Evolutionary conservation across 2,888 invertebrate genomes (phyloP).

Genomic region (Archaeoteleia sp.): DNA sequence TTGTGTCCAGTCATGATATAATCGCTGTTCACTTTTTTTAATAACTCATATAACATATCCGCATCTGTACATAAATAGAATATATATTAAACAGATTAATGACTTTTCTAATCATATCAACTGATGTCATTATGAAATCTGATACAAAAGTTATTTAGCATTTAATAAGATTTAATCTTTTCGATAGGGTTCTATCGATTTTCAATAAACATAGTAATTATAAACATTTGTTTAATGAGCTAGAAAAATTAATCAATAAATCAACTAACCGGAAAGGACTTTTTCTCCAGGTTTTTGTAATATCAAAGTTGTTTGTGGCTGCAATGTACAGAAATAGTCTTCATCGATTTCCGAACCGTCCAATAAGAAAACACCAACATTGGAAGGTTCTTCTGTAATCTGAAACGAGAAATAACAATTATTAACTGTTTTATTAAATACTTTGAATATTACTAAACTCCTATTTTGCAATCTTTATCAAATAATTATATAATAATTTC

Average conservation of each 20-base stretch:
- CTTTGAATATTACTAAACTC: no score
- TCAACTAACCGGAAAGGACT: conserved; percentile 70
- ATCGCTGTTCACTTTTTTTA: conserved; percentile 81
- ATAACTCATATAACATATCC: conserved; percentile 83
- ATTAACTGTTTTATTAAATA: no score
- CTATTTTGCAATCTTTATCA: no score
- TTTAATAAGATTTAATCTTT: not conserved
- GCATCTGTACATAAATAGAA: conserved; percentile 78
- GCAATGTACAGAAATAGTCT: conserved; percentile 84
- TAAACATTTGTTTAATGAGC: conserved; percentile 1
- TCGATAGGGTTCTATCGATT: not conserved
- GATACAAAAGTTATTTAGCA: no score
- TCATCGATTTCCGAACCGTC: conserved; percentile 78
- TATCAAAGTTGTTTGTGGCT: conserved; percentile 85
- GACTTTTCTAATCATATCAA: no score
- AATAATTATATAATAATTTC: no score
- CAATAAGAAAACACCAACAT: conserved; percentile 65
- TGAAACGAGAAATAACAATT: conserved; percentile 45
- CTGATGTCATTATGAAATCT: no score
- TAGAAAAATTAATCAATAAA: no score
- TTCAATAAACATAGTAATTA: not conserved
- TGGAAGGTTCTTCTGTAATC: conserved; percentile 55
- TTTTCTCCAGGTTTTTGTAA: conserved; percentile 72
- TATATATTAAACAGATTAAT: no score
- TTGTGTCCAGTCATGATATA: conserved; percentile 83